Base-by-base conservation (phyloP, 2,113 vertebrate genomes). In the Prunella himalayana region DNA sequence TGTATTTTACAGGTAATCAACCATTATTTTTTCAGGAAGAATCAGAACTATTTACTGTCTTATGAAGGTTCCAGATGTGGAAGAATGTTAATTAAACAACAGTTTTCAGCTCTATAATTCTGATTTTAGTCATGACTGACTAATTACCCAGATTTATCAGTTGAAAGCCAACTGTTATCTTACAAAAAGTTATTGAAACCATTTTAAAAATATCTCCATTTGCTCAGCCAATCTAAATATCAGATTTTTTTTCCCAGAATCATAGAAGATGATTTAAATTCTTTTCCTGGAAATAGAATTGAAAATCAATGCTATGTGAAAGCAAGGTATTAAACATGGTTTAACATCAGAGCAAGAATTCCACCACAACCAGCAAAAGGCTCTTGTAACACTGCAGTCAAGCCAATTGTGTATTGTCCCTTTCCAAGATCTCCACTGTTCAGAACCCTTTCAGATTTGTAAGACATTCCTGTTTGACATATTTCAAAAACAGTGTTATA, bases 161-260 rank as follows among this genome's bases (percentile, higher is more conserved):
- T 23, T 64, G 44, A 61, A 94, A 93, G 50, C 42, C 71, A 95
- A 92, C 49, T 69, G 71, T 92, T 95, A 90, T 70, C 71, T 73
- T 77, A 73, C 68, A 86, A 76, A 93, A 94, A 86, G 50, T 80
- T 90, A 81, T 2, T 66, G 54, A 88, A 92, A 41, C 13, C 39
- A 47, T 59, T 92, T 83, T 22, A 71, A 78, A 94, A 93, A 91
- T 63, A 82, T 88, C 47, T 91, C 77, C 10, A 44, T 75, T 92
- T 78, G 22, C 49, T 95, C 53, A 90, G 83, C 80, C 91, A 94
- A 91, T 44, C 42, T 88, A 90, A 92, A 86, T 61, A 95, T 15
- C 42, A 66, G 47, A 9, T 19, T 49, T 70, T 60, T 82, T 90
- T 71, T 51, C 19, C 64, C 71, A 92, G 57, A 71, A 83, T 82